These are phyloP conservation scores for Scomberomorus guttatus DNA, from an alignment of 2,797 vertebrate genomes.

Conservation along the genomic window DNA sequence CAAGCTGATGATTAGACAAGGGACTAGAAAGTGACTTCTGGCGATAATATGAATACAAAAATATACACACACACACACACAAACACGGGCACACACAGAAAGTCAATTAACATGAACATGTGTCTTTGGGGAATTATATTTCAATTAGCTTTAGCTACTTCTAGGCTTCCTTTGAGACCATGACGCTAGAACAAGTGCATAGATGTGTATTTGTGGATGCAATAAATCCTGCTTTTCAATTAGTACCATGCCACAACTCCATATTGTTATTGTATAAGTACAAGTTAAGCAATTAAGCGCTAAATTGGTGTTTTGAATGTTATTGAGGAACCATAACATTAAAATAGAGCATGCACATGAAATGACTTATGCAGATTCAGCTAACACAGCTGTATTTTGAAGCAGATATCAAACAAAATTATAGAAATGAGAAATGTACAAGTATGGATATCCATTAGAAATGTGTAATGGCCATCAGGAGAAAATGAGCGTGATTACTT, in stretches of 20 bases:
- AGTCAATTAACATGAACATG: constrained; percentile 83
- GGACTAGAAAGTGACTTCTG: constrained; percentile 74
- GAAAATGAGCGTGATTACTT: constrained; percentile 34
- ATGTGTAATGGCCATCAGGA: constrained; percentile 16
- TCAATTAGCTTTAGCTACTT: constrained; percentile 83
- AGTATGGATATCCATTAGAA: constrained; percentile 31
- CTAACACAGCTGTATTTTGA: constrained; percentile 13
- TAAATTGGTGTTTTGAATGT: constrained; percentile 45
- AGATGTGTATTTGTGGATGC: constrained; percentile 69
- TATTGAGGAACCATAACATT: constrained; percentile 42
- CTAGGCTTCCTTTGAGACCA: constrained; percentile 74
- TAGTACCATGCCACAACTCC: constrained; percentile 69
- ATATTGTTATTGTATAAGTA: constrained; percentile 65
- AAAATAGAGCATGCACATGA: constrained; percentile 9
- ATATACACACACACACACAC: constrained; percentile 33
- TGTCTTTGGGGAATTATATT: constrained; percentile 83
- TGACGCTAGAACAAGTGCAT: constrained; percentile 70
- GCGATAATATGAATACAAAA: constrained; percentile 64
- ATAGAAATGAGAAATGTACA: constrained; percentile 29
- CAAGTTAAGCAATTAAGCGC: constrained; percentile 67
- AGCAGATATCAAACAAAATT: constrained; percentile 33
- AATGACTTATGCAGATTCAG: background rate
- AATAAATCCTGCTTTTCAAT: constrained; percentile 79
- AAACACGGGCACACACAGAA: constrained; percentile 58
- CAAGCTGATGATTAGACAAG: constrained; percentile 77